Evolutionary conservation across 2,888 invertebrate species (phyloP).

Genomic region (Phanerotoma sp.): DNA sequence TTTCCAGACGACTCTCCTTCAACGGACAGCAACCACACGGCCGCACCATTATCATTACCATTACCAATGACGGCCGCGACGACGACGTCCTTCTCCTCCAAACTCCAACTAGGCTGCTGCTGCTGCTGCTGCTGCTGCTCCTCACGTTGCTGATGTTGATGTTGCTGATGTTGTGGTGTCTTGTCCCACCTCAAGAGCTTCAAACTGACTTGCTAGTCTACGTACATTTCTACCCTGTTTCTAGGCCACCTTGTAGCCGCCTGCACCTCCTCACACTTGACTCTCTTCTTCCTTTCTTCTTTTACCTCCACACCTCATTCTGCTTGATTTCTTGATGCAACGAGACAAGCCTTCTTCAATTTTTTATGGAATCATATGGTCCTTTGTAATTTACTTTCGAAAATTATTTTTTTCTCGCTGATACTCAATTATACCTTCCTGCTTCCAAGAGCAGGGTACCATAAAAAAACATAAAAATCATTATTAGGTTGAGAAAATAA

Average conservation of each 20-base stretch:
- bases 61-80: conserved; percentile 39
- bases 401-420: too few species aligned
- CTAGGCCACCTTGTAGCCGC: conserved; percentile 34
- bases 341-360: too few species aligned
- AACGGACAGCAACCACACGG: conserved; percentile 35
- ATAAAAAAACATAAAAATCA: too few species aligned
- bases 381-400: too few species aligned
- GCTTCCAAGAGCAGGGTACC: too few species aligned
- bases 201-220: conserved; percentile 6
- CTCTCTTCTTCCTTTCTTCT: conserved; percentile 6
- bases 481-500: too few species aligned
- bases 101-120: too few species aligned
- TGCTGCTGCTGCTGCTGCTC: too few species aligned
- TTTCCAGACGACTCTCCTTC: conserved; percentile 44
- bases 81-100: conserved; percentile 1
- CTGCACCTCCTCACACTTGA: background rate
- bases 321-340: too few species aligned
- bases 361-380: too few species aligned
- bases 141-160: too few species aligned
- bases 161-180: background rate
- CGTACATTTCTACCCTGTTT: conserved; percentile 27
- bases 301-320: background rate
- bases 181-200: background rate
- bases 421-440: too few species aligned
- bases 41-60: conserved; percentile 44